Base-by-base conservation (phyloP, 2,888 invertebrate species). In the Sphinx pinastri region DNA sequence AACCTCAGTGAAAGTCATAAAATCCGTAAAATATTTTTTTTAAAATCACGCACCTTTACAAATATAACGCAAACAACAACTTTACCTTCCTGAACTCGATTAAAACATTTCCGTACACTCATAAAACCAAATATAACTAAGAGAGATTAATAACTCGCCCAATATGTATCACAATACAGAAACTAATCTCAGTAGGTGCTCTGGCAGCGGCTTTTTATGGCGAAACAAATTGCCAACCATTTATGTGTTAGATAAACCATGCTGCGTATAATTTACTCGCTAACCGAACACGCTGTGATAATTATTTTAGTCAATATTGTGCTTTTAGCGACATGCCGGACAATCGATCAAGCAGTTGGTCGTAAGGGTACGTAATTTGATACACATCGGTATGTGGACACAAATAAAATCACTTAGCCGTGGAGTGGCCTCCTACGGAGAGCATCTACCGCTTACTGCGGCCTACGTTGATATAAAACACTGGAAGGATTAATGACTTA, bases 391-490 rank as follows among this genome's bases (percentile, higher is more conserved):
- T 90, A 92, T 93, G 92, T 92, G 92, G 90, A 89, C 93, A 91
- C 93, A 93, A 93, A 94, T 92, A 93, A 93, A 94, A 93, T 93
- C 94, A 94, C 94, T 94, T 94, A 93, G 91, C 81, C 79, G 84
- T 79, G 77, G 90, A 92, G 92, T 92, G 94, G 93, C 89, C 84
- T 88, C 94, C 92, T 87, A 91, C 82, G 77, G 94, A 72, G 94
- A 81, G 76, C 88, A 87, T 89, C 88, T 87, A 88, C 89, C 84
- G 86, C 88, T 87, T 74, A 84, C 88, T 83, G 85, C 68, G 77
- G 77, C 73, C 49, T 68, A 76, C 81, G 79, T 74, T 75, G 84
- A 80, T 68, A 78, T 74, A 75, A 72, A 75, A 75, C 68, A n/a
- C 81, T 79, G 72, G 81, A 81, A 77, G 68, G 66, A 74, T 70